Evolutionary conservation across 2,888 invertebrate species (phyloP).

Genomic region (Caenorhabditis panamensis): DNA sequence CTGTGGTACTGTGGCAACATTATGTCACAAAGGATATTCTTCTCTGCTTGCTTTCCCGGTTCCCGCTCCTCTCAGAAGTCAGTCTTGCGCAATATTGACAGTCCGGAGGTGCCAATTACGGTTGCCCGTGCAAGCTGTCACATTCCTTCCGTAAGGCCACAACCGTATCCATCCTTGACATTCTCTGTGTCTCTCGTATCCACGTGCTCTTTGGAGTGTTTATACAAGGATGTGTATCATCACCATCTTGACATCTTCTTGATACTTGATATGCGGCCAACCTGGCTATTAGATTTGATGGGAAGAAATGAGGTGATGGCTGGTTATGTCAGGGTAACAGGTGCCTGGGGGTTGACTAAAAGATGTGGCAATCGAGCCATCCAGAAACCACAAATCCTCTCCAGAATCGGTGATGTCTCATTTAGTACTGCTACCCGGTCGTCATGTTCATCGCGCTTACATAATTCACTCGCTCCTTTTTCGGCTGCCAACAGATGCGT

Average conservation of each 20-base stretch:
- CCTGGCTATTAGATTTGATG: slow-evolving; percentile 32
- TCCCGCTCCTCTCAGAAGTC: slow-evolving; percentile 23
- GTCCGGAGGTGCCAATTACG: slow-evolving; percentile 50
- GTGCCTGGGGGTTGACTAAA: background rate
- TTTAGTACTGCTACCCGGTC: slow-evolving; percentile 19
- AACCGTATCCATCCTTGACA: slow-evolving; percentile 36
- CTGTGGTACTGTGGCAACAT: background rate
- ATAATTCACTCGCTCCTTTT: slow-evolving; percentile 52
- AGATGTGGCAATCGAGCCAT: background rate
- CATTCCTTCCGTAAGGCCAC: slow-evolving; percentile 28
- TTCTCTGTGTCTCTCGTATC: slow-evolving; percentile 31
- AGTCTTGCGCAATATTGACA: slow-evolving; percentile 38
- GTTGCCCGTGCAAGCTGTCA: slow-evolving; percentile 42
- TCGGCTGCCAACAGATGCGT: slow-evolving; percentile 53
- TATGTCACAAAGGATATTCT: slow-evolving; percentile 36
- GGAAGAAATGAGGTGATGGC: background rate
- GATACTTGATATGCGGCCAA: slow-evolving; percentile 45
- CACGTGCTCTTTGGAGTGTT: slow-evolving; percentile 18
- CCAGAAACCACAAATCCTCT: no score
- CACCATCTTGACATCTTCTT: slow-evolving; percentile 52
- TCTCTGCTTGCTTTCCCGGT: no score
- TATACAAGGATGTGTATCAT: slow-evolving; percentile 41
- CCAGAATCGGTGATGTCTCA: background rate
- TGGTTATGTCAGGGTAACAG: background rate
- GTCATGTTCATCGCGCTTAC: slow-evolving; percentile 38